These are phyloP conservation scores for Strix aluco DNA, from an alignment of 2,113 vertebrate genomes.

Conservation along the genomic window DNA sequence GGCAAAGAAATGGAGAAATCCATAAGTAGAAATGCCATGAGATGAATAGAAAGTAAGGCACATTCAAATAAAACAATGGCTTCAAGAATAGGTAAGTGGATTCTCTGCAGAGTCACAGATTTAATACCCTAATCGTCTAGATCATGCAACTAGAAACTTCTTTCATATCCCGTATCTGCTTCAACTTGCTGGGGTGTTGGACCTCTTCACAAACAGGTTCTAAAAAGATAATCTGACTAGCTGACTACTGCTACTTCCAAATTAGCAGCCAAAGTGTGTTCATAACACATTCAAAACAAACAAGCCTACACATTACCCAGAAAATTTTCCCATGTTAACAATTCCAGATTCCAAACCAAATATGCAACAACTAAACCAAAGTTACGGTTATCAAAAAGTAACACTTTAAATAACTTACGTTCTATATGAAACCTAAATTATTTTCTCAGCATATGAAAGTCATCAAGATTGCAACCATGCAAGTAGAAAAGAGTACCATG, in stretches of 20 bases:
- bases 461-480: background rate
- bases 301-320: constrained; percentile 59
- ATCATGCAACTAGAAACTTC: background rate
- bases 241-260: background rate
- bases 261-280: constrained; percentile 57
- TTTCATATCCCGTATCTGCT: background rate
- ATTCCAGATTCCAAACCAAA: constrained; percentile 57
- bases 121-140: background rate
- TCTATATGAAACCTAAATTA: background rate
- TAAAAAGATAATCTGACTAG: constrained; percentile 37
- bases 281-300: constrained; percentile 68
- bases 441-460: constrained; percentile 24
- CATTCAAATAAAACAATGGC: background rate
- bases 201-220: background rate
- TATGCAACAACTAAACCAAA: constrained; percentile 39
- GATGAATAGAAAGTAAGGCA: background rate
- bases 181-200: background rate
- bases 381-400: constrained; percentile 12
- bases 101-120: background rate
- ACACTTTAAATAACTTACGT: constrained; percentile 20
- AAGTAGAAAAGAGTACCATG: background rate
- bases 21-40: background rate
- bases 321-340: constrained; percentile 48
- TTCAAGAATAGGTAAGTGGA: background rate
- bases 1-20: background rate